Conservation (phyloP, 2,888 invertebrate genomes). For the Ditula angustiorana region DNA sequence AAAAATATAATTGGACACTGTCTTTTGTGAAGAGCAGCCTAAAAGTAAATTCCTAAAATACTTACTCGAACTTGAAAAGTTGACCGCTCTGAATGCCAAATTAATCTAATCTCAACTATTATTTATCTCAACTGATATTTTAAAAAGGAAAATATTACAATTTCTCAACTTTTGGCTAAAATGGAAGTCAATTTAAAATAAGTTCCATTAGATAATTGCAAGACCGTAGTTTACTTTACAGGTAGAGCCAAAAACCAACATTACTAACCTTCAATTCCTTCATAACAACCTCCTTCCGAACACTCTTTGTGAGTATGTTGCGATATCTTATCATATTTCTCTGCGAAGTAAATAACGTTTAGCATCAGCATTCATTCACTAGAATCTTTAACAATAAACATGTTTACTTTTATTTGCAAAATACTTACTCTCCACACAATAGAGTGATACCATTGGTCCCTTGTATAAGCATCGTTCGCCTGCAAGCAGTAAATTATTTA, state of each 20-base stretch:
- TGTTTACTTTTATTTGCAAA: slow-evolving; percentile 3
- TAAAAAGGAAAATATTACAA: no score
- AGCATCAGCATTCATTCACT: slow-evolving; percentile 38
- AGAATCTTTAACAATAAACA: slow-evolving; percentile 32
- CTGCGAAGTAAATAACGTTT: slow-evolving; percentile 78
- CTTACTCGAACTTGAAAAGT: no score
- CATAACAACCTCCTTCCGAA: slow-evolving; percentile 89
- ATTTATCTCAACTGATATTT: no score
- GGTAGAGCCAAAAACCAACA: slow-evolving; percentile 29
- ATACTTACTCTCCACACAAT: slow-evolving; percentile 90
- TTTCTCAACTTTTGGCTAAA: no score
- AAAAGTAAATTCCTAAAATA: no score
- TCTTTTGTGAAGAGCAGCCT: no score
- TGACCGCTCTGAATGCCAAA: no score
- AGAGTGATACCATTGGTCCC: slow-evolving; percentile 94
- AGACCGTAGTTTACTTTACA: slow-evolving; percentile 10
- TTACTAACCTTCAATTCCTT: slow-evolving; percentile 89
- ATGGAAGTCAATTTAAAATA: neutral
- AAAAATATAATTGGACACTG: no score
- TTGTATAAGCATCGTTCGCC: slow-evolving; percentile 91
- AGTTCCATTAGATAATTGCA: neutral
- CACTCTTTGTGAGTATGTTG: slow-evolving; percentile 87
- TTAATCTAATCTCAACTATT: no score
- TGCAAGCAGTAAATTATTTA: slow-evolving; percentile 69
- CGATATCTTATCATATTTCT: slow-evolving; percentile 91